Conservation (phyloP, 64 coral and sea anemone genomes). For the Stylophora pistillata region DNA sequence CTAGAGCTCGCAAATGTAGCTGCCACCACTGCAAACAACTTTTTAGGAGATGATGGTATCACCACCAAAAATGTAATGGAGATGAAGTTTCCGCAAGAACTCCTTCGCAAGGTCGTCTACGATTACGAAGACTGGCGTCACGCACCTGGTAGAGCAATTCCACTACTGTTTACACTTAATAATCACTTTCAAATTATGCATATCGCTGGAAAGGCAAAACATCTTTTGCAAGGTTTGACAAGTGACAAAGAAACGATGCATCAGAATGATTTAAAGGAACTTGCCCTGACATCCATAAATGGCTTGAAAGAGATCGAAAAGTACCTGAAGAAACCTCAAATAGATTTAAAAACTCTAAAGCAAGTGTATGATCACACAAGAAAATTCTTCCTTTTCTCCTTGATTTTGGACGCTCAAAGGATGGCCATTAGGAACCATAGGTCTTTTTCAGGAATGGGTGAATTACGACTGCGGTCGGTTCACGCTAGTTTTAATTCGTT, state of each 20-base stretch:
- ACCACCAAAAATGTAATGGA: neutral
- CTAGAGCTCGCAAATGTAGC: neutral
- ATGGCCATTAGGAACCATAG: neutral
- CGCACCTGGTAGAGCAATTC: too few relatives aligned
- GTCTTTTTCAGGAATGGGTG: neutral
- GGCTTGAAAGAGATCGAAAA: neutral
- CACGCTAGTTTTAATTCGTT: neutral
- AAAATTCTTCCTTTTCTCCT: neutral
- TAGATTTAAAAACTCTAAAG: neutral
- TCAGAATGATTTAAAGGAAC: neutral
- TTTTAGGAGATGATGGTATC: neutral
- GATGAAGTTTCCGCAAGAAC: neutral
- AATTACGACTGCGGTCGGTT: neutral
- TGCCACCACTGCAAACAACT: neutral
- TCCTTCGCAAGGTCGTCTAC: neutral
- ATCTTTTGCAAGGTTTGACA: too few relatives aligned
- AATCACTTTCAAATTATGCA: too few relatives aligned
- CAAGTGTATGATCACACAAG: slow-evolving; percentile 18
- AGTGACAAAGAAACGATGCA: too few relatives aligned
- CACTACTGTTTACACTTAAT: too few relatives aligned
- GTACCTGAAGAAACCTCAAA: neutral
- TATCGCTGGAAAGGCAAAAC: too few relatives aligned
- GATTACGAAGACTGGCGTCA: too few relatives aligned
- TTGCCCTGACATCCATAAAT: neutral
- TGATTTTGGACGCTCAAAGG: neutral